Percentiles rank a stretch among this genome's conserved stretches.
Evolutionary conservation across 2,888 invertebrate genomes (phyloP).

Genomic region (Drosophila vallismaia): DNA sequence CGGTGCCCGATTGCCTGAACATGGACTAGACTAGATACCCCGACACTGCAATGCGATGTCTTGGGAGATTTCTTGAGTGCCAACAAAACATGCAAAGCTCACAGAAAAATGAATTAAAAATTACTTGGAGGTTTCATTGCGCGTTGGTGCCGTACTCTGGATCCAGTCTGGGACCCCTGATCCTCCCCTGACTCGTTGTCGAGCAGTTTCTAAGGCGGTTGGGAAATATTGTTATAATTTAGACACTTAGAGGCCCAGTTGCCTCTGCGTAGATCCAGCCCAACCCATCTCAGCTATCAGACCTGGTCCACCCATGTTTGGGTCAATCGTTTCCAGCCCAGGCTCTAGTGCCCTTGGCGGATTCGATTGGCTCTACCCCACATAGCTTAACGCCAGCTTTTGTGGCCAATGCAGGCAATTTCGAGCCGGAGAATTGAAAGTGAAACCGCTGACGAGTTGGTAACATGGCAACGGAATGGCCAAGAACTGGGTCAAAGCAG

Average conservation of each 20-base stretch:
- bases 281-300: not conserved
- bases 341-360: conserved; percentile 15
- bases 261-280: not conserved
- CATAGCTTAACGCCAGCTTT: conserved; percentile 20
- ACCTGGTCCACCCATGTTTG: not conserved
- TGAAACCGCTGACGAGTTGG: conserved; percentile 42
- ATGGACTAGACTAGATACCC: conserved; percentile 15
- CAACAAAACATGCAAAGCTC: conserved; percentile 18
- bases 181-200: too few species aligned
- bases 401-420: conserved; percentile 37
- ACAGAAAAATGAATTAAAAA: not conserved
- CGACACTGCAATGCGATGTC: conserved; percentile 24
- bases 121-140: too few species aligned
- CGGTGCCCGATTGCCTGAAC: conserved; percentile 3
- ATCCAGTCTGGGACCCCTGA: not conserved
- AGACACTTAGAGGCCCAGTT: conserved; percentile 32
- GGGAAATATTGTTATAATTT: conserved; percentile 70
- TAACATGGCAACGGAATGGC: conserved; percentile 48
- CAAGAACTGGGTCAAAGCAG: conserved; percentile 74
- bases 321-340: conserved; percentile 1
- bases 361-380: conserved; percentile 10
- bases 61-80: conserved; percentile 35
- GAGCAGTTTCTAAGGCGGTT: conserved; percentile 45
- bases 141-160: not conserved
- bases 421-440: conserved; percentile 51